These are phyloP conservation scores for Molothrus aeneus DNA, from an alignment of 2,797 vertebrate species.

Conservation along the genomic window DNA sequence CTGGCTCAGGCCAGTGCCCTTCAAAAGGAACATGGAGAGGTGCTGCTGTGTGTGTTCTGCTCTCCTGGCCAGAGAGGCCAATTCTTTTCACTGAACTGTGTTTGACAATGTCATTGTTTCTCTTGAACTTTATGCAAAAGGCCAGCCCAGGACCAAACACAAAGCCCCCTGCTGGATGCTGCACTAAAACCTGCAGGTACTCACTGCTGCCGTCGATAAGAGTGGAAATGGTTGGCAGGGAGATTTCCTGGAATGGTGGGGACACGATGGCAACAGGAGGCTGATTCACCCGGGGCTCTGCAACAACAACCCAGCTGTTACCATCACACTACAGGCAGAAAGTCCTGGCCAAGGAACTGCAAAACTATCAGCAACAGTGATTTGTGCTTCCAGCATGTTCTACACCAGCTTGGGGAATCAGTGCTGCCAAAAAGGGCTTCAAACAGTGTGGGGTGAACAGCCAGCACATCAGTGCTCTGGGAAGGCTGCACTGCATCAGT, in stretches of 20 bases:
- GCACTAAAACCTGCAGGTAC: slow-evolving; percentile 62
- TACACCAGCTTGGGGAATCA: neutral
- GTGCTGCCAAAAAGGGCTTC: neutral
- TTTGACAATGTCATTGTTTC: neutral
- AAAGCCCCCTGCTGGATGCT: neutral
- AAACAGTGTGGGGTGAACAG: neutral
- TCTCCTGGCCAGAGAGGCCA: neutral
- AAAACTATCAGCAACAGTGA: neutral
- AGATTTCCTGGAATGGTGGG: slow-evolving; percentile 93
- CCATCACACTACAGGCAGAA: neutral
- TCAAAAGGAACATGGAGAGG: neutral
- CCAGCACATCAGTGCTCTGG: neutral
- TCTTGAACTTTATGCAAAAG: neutral
- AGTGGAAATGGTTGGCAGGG: slow-evolving; percentile 93
- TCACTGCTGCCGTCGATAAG: slow-evolving; percentile 98
- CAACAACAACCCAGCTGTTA: slow-evolving; percentile 26
- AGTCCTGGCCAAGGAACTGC: neutral
- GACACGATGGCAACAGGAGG: slow-evolving; percentile 93
- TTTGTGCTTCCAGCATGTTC: neutral
- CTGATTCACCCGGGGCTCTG: slow-evolving; percentile 94
- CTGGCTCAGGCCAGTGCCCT: neutral
- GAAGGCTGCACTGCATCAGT: neutral
- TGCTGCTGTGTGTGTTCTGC: neutral
- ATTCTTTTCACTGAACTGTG: neutral
- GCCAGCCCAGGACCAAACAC: neutral